phyloP scores from a whole-genome alignment of 2,888 invertebrate species.

The Trachelus tabidus region DNA sequence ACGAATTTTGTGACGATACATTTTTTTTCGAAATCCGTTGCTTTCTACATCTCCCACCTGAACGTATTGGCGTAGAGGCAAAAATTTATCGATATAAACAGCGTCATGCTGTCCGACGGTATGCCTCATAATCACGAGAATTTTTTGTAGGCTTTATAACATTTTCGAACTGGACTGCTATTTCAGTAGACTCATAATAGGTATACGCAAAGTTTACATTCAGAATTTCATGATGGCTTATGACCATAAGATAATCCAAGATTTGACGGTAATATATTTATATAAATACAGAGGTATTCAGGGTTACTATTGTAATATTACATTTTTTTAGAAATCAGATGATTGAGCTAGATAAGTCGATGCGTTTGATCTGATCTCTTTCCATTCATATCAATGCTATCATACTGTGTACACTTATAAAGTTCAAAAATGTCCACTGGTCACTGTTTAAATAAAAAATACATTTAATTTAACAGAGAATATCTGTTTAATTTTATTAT shows the following conservation, averaged over 20 bases:
- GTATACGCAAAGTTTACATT: conserved; percentile 28
- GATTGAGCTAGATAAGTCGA: too few relatives aligned
- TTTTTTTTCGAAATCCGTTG: background rate
- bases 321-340: background rate
- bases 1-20: background rate
- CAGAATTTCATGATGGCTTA: conserved; percentile 12
- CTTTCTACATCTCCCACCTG: background rate
- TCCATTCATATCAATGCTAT: too few relatives aligned
- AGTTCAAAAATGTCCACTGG: background rate
- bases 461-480: background rate
- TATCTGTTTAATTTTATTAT: too few relatives aligned
- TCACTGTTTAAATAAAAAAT: background rate
- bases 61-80: background rate
- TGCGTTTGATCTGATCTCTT: too few relatives aligned
- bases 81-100: background rate
- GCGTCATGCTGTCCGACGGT: background rate
- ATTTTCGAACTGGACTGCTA: conserved; percentile 43
- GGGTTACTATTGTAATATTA: background rate
- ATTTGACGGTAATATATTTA: background rate
- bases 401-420: background rate
- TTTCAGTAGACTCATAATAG: conserved; percentile 29
- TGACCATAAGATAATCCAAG: background rate
- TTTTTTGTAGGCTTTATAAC: conserved; percentile 28
- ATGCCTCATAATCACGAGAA: background rate
- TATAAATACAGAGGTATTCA: too few relatives aligned